Evolutionary conservation across 1,140 invertebrate species (phyloP).

Genomic region (Achroia grisella): DNA sequence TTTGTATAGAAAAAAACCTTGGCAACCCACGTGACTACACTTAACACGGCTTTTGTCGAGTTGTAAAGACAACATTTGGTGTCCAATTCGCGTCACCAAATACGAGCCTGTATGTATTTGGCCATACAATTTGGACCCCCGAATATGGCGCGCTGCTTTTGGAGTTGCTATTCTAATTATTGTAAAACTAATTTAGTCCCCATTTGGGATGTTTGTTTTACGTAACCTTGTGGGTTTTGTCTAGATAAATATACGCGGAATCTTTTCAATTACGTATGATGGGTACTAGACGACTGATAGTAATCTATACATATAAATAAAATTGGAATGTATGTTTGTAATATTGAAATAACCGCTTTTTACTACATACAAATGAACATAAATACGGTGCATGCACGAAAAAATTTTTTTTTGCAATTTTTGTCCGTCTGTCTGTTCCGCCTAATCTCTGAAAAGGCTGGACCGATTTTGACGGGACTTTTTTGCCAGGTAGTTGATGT

Average conservation of each 20-base stretch:
- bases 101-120: conserved; percentile 16
- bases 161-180: conserved; percentile 26
- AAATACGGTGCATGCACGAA: no score
- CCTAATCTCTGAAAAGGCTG: no score
- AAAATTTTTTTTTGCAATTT: no score
- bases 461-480: no score
- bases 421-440: no score
- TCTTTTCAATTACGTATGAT: not conserved
- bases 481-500: no score
- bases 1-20: no score
- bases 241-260: not conserved
- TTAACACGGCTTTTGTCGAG: conserved; percentile 1
- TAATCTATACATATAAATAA: no score
- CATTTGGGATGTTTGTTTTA: conserved; percentile 13
- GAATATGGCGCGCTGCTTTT: conserved; percentile 14
- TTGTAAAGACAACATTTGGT: conserved; percentile 12
- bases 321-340: no score
- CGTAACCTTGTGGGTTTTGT: conserved; percentile 1
- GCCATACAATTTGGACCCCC: conserved; percentile 13
- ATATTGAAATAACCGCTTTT: no score
- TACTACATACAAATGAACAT: no score
- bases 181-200: conserved; percentile 22
- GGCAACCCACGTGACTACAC: not conserved
- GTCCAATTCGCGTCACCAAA: conserved; percentile 30
- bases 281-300: no score